Evolutionary conservation across 2,888 invertebrate species (phyloP), one percentile per base, ranked within the genome.

Genomic region (Drosophila rellima): DNA sequence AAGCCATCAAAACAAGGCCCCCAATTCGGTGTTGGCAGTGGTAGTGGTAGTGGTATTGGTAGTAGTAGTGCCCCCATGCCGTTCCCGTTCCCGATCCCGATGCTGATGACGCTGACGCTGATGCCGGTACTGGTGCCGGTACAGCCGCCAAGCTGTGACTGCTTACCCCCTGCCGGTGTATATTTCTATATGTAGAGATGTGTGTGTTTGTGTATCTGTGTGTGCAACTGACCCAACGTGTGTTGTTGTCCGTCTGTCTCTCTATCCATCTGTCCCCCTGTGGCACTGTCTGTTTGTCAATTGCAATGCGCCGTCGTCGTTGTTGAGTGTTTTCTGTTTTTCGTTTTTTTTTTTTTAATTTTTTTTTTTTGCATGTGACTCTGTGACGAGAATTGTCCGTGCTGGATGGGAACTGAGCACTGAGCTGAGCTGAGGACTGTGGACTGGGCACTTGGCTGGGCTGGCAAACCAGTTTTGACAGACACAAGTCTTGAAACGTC

Each of bases 401-500:
- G 83, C 82, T 85, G 82, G 79, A 78, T 82, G 78, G 71, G 80
- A 80, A 70, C 57, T 18, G 78, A 62, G 56, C 64, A 39, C 54
- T 70, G 75, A 44, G 35, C 45, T 40, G 61, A 63, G 71, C 63
- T 55, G 33, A 17, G 55, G 26, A 45, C 42, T 52, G 71, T 57
- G 74, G 63, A 82, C 60, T 69, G 80, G 61, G 63, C 63, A 63
- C 70, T 78, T 80, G 74, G 69, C 26, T 26, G 26, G 74, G 65
- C 84, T 82, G 86, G 73, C 81, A 83, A 84, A 84, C 83, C 83
- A 84, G 83, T 84, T 84, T 86, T 86, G 88, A 88, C 89, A 83
- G 86, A 82, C 88, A 86, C 83, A 83, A 88, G 83, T 71, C 89
- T 83, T 88, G 88, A 83, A 83, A 86, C 87, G 88, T 83, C 89